These are phyloP conservation scores for Tamias sibiricus DNA, from an alignment of 2,113 vertebrate genomes.

Conservation along the genomic window DNA sequence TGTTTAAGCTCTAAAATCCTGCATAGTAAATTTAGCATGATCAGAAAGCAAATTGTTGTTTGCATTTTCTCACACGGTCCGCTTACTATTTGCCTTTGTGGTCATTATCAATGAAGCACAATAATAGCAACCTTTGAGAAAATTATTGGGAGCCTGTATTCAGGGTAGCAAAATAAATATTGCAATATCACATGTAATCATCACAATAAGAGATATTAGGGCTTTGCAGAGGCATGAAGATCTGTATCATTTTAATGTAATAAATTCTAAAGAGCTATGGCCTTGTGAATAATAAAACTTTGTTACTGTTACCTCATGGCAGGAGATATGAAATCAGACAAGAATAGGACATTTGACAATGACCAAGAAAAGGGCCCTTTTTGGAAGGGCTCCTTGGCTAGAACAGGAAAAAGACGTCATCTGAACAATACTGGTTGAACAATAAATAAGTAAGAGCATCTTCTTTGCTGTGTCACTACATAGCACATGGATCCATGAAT, in stretches of 20 bases:
- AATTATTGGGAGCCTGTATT: not conserved
- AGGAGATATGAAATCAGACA: not conserved
- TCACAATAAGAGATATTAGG: not conserved
- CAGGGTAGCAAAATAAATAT: not conserved
- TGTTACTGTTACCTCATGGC: not conserved
- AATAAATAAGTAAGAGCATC: not conserved
- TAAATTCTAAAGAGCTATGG: not conserved
- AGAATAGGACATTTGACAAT: not conserved
- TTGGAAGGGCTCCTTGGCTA: not conserved
- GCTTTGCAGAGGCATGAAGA: not conserved
- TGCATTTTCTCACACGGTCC: not conserved
- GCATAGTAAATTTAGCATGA: not conserved
- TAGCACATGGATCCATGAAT: not conserved
- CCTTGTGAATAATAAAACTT: not conserved
- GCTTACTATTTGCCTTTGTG: not conserved
- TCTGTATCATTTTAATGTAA: not conserved
- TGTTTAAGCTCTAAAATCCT: not conserved
- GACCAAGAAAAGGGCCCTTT: not conserved
- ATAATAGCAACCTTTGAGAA: not conserved
- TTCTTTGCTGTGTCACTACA: not conserved
- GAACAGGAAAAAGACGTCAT: not conserved
- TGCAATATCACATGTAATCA: not conserved
- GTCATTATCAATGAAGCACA: not conserved
- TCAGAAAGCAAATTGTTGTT: not conserved
- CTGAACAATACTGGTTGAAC: not conserved